These are phyloP conservation scores for Petrocephalus zakoni DNA, from an alignment of 2,113 vertebrate genomes.

Conservation along the genomic window DNA sequence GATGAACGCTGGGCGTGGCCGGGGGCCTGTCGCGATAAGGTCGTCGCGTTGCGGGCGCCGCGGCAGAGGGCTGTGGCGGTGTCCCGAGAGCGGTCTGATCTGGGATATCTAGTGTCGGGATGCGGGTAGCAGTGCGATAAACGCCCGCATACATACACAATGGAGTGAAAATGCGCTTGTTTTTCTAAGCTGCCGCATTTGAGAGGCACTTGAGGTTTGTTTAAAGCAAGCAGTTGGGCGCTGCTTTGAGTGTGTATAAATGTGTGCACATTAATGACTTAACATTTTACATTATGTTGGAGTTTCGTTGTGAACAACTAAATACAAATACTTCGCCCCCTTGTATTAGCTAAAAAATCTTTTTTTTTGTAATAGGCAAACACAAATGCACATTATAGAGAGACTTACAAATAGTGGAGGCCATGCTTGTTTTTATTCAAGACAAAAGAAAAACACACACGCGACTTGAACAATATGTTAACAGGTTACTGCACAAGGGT, in stretches of 20 bases:
- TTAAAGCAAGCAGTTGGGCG: background rate
- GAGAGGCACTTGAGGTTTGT: background rate
- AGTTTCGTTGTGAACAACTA: background rate
- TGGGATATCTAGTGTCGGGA: background rate
- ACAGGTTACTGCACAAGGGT: slow-evolving; percentile 67
- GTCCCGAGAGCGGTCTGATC: background rate
- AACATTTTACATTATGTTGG: background rate
- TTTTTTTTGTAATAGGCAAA: background rate
- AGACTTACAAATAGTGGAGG: slow-evolving; percentile 40
- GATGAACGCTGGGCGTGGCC: background rate
- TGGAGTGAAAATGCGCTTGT: too few relatives aligned
- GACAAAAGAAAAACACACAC: slow-evolving; percentile 56
- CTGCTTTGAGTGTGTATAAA: background rate
- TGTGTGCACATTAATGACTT: background rate
- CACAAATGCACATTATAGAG: background rate
- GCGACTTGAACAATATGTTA: slow-evolving; percentile 58
- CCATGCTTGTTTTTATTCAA: slow-evolving; percentile 75
- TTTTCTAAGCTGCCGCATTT: too few relatives aligned
- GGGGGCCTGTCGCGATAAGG: background rate
- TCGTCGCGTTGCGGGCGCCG: background rate
- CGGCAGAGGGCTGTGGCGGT: background rate
- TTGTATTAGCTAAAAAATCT: background rate
- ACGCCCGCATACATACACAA: too few relatives aligned
- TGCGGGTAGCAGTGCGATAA: background rate
- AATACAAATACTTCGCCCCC: background rate